These are phyloP conservation scores for Pteronura brasiliensis DNA, from an alignment of 2,113 vertebrate genomes.

Conservation along the genomic window DNA sequence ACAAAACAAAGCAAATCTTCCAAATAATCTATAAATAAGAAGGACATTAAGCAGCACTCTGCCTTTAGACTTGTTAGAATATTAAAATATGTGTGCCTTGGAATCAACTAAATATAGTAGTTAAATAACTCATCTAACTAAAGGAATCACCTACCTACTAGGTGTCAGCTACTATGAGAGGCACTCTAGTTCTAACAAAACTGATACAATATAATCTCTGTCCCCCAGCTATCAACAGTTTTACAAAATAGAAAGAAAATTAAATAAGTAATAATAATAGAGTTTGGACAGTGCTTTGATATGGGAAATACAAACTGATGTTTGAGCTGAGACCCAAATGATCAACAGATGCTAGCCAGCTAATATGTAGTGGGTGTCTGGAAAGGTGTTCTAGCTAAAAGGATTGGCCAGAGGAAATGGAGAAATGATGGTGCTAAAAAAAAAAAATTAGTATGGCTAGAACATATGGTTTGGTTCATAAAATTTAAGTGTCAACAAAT, in stretches of 20 bases:
- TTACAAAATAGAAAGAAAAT: background rate
- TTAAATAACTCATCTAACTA: background rate
- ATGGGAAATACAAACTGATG: background rate
- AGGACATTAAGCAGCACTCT: background rate
- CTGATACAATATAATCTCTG: background rate
- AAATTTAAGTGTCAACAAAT: background rate
- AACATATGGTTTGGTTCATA: background rate
- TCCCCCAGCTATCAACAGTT: background rate
- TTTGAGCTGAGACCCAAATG: background rate
- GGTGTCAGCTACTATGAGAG: background rate
- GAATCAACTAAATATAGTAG: background rate
- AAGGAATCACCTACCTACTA: background rate
- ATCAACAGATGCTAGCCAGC: background rate
- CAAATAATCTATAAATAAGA: background rate
- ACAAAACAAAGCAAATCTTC: background rate
- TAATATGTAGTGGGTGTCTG: background rate
- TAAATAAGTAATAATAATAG: background rate
- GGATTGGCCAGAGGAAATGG: background rate
- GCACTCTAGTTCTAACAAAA: background rate
- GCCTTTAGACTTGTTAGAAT: background rate
- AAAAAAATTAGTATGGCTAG: background rate
- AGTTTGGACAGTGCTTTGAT: background rate
- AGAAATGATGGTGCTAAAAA: background rate
- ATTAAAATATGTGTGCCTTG: background rate
- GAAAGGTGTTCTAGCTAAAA: background rate